Evolutionary conservation across 2,113 vertebrate genomes (phyloP).

Genomic region (Rousettus leschenaultii): DNA sequence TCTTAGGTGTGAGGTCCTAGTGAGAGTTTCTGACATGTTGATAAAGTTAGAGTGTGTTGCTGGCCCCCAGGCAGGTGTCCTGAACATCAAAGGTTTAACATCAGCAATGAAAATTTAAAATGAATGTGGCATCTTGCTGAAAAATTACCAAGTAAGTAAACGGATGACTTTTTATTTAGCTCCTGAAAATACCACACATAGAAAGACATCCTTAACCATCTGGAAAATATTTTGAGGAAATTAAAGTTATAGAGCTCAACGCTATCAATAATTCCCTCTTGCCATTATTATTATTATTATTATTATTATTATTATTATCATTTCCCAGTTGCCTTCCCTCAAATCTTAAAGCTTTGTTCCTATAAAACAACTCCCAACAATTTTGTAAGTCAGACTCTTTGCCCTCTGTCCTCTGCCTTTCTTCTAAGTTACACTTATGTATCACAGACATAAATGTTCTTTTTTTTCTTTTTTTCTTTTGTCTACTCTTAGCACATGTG

Average conservation of each 20-base stretch:
- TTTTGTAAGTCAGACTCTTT: not conserved
- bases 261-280: not conserved
- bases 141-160: not conserved
- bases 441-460: not conserved
- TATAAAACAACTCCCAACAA: not conserved
- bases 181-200: not conserved
- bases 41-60: not conserved
- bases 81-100: not conserved
- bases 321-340: not conserved
- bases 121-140: not conserved
- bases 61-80: not conserved
- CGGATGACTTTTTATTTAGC: not conserved
- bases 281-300: not conserved
- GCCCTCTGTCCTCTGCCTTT: not conserved
- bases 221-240: constrained; percentile 50
- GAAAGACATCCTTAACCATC: not conserved
- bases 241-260: not conserved
- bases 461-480: not conserved
- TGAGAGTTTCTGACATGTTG: not conserved
- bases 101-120: not conserved
- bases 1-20: not conserved
- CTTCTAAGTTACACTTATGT: not conserved
- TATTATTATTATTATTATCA: not conserved
- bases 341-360: not conserved
- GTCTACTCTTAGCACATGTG: not conserved